A percentile compares a stretch with the other conserved stretches of the same genome.
phyloP scores from a whole-genome alignment of 2,888 invertebrate species.

The Polylopha cassiicola region DNA sequence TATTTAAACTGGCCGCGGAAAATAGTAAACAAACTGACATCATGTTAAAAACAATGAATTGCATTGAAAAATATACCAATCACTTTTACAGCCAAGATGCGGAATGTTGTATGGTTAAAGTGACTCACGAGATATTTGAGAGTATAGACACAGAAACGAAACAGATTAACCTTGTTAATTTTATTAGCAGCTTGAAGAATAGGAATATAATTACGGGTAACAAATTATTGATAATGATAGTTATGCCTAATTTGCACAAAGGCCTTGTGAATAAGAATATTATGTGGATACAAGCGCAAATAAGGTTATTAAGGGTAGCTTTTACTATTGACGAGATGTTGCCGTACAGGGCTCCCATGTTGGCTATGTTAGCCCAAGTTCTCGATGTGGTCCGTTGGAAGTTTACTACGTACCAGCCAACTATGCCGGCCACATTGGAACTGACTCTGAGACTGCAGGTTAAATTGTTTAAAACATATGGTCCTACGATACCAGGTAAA shows the following conservation, averaged over 20 bases:
- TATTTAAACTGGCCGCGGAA: conserved; percentile 52
- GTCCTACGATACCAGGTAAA: conserved; percentile 48
- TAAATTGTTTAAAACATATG: conserved; percentile 46
- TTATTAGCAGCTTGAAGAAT: conserved; percentile 48
- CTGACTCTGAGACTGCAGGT: conserved; percentile 45
- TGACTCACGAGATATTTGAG: conserved; percentile 40
- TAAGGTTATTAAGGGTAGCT: conserved; percentile 42
- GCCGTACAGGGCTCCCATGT: conserved; percentile 55
- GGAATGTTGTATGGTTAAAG: conserved; percentile 49
- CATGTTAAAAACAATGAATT: conserved; percentile 52
- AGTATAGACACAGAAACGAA: conserved; percentile 40
- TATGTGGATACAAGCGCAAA: conserved; percentile 39
- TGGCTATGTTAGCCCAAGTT: conserved; percentile 62
- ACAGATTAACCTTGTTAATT: conserved; percentile 46
- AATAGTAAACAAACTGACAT: conserved; percentile 49
- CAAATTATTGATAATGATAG: conserved; percentile 50
- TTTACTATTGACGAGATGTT: conserved; percentile 46
- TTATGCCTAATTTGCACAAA: conserved; percentile 60
- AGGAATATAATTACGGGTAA: conserved; percentile 40
- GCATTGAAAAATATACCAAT: conserved; percentile 47
- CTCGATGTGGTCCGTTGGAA: conserved; percentile 57
- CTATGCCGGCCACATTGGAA: conserved; percentile 45
- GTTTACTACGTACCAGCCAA: conserved; percentile 42
- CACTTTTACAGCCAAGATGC: conserved; percentile 54
- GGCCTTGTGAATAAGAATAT: conserved; percentile 46